Evolutionary conservation across 2,888 invertebrate species (phyloP), one percentile per base, ranked within the genome.

Genomic region (Phrixothrix hirtus): DNA sequence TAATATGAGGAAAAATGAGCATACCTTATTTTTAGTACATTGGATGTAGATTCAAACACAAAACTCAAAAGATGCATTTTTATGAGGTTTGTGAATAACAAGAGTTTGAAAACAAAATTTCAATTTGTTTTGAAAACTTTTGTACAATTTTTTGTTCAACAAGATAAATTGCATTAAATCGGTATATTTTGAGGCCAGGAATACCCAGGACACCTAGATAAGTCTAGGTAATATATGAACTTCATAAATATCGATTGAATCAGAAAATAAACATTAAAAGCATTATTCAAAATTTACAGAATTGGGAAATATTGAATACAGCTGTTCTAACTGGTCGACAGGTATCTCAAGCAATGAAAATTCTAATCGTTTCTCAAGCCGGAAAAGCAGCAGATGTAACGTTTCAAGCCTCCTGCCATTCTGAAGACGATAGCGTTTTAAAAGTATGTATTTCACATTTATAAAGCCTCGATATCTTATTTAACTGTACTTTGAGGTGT

Each of bases 331-430:
- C 95, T 3, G 95, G 95, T 0, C 86, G 91, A 39, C 93, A 94
- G 77, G 93, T 95, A 55, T 92, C 93, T 1, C 93, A 94, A 68
- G 92, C 95, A 10, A 91, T 97, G 89, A 92, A 93, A 77, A 92
- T 97, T 62, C 90, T 94, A 75, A 92, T 95, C 66, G 95, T 97
- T 35, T 93, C 93, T 31, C 92, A 95, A 73, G 91, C 92, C 0
- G 95, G 95, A 10, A 91, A 92, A 77, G 91, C 95, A 4, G 93
- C 93, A 51, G 96, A 97, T 77, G 95, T 97, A 62, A 96, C 96
- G 13, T 80, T 93, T 55, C 93, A 95, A 75, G 92, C 95, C 61
- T 93, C 94, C 50, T 97, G 96, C 74, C 90, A 92, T 73, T 95
- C 95, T 2, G 91, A 93, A 67, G 95, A 97, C 74, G 94, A 95